Evolutionary conservation across 2,888 invertebrate genomes (phyloP).

Genomic region (Lumbricus terrestris): DNA sequence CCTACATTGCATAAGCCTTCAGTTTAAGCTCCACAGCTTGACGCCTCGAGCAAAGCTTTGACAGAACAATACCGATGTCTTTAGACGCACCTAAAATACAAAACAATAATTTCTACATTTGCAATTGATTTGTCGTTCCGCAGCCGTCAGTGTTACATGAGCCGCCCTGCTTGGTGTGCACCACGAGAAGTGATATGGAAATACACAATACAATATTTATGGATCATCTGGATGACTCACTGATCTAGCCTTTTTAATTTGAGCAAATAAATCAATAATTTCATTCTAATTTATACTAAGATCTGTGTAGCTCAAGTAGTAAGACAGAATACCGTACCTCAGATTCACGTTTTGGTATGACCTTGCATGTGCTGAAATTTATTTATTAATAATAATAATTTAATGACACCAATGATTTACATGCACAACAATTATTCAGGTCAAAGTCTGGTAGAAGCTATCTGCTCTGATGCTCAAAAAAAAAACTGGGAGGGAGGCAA

Average conservation of each 20-base stretch:
- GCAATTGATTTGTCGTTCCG: background rate
- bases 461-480: background rate
- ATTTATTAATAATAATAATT: too few species aligned
- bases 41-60: background rate
- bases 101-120: background rate
- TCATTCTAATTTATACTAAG: background rate
- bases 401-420: background rate
- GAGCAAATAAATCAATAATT: background rate
- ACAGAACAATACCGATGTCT: background rate
- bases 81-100: background rate
- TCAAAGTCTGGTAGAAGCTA: background rate
- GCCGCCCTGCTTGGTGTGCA: too few species aligned
- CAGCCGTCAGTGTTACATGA: too few species aligned
- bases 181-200: too few species aligned
- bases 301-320: too few species aligned
- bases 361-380: too few species aligned
- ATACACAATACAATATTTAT: background rate
- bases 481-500: background rate
- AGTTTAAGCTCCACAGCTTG: slow-evolving; percentile 9
- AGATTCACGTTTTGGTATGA: too few species aligned
- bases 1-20: slow-evolving; percentile 10
- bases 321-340: too few species aligned
- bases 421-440: background rate
- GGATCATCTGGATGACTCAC: background rate
- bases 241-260: background rate